These are phyloP conservation scores for Monomorium pharaonis DNA, from an alignment of 1,140 invertebrate species.

Conservation along the genomic window DNA sequence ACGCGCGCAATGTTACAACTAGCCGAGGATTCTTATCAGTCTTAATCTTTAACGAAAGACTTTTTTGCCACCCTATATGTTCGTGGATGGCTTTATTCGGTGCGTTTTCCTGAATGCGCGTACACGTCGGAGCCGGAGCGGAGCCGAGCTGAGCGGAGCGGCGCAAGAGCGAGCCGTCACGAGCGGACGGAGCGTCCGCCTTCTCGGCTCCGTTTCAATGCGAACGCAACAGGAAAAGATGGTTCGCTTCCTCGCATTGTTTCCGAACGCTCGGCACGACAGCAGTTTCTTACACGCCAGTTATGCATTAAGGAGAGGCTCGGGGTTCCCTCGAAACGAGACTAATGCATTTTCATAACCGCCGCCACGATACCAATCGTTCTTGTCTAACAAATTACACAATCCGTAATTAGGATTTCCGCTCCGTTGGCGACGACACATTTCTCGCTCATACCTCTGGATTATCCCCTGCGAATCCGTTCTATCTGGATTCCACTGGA, in stretches of 20 bases:
- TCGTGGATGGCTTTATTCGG: neutral
- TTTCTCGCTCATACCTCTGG: neutral
- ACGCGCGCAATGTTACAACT: neutral
- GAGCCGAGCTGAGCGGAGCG: constrained; percentile 17
- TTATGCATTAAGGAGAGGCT: constrained; percentile 25
- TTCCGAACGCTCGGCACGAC: constrained; percentile 65
- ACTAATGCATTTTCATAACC: constrained; percentile 56
- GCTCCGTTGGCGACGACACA: neutral
- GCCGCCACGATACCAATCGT: constrained; percentile 31
- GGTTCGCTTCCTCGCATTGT: constrained; percentile 77
- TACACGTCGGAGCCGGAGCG: constrained; percentile 6
- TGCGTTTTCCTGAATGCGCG: constrained; percentile 7
- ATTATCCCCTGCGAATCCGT: neutral
- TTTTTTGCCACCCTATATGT: neutral
- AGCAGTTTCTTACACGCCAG: constrained; percentile 45
- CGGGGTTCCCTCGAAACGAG: constrained; percentile 43
- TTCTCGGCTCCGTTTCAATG: constrained; percentile 63
- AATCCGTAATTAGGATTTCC: constrained; percentile 49
- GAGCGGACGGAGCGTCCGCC: constrained; percentile 46
- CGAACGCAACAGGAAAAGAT: constrained; percentile 73
- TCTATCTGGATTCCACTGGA: neutral
- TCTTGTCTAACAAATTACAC: constrained; percentile 55
- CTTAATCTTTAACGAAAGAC: neutral
- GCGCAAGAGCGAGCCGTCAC: constrained; percentile 16
- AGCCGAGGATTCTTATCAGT: neutral